These are phyloP conservation scores for Tetragnatha versicolor DNA, from an alignment of 1,140 invertebrate species.

Conservation along the genomic window DNA sequence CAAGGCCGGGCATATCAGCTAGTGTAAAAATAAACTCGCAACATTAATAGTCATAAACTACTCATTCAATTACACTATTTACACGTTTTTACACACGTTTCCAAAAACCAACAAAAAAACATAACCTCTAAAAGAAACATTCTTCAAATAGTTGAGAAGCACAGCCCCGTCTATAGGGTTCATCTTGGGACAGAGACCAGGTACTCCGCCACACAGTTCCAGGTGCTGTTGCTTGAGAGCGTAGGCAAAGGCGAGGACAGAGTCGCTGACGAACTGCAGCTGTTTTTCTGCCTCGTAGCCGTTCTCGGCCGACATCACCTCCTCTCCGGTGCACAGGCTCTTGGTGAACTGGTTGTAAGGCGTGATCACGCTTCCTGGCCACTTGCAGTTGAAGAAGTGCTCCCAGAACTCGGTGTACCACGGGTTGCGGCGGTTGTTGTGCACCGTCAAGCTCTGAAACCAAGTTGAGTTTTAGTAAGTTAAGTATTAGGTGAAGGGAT, in stretches of 20 bases:
- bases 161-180: constrained; percentile 84
- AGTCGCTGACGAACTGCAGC: constrained; percentile 89
- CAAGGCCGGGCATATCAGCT: no score
- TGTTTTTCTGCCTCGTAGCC: no score
- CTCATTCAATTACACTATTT: no score
- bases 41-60: no score
- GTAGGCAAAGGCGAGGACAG: constrained; percentile 89
- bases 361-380: constrained; percentile 75
- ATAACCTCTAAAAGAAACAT: constrained; percentile 85
- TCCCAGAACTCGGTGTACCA: constrained; percentile 97
- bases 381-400: constrained; percentile 76
- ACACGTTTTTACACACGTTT: no score
- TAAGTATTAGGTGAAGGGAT: no score
- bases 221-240: constrained; percentile 87
- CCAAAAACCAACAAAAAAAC: no score
- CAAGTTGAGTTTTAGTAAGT: no score
- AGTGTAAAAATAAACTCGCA: no score
- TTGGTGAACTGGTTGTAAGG: constrained; percentile 82
- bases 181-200: constrained; percentile 85
- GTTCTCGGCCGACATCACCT: constrained; percentile 73
- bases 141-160: constrained; percentile 81
- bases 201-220: constrained; percentile 73
- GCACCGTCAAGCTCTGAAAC: constrained; percentile 80
- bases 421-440: constrained; percentile 87
- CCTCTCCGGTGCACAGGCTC: constrained; percentile 60